These are phyloP conservation scores for Callimorpha dominula DNA, from an alignment of 2,888 invertebrate genomes.

Conservation along the genomic window DNA sequence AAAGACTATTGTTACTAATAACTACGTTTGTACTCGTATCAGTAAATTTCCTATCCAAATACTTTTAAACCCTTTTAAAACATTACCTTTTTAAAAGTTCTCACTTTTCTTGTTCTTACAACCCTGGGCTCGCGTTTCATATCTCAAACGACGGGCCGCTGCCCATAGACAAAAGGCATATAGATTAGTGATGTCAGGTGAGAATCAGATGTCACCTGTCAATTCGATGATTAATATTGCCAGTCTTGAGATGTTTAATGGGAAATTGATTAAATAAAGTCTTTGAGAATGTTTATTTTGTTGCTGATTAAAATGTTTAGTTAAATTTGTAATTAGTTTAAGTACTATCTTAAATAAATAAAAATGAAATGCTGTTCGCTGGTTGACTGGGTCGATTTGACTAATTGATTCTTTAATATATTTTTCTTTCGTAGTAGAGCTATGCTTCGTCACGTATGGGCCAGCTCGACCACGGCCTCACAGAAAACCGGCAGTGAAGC, in stretches of 20 bases:
- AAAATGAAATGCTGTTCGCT: too few relatives aligned
- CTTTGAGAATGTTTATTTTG: background rate
- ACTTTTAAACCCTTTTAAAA: too few relatives aligned
- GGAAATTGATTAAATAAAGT: background rate
- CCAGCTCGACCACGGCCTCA: too few relatives aligned
- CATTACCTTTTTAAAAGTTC: background rate
- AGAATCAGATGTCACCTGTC: constrained; percentile 53
- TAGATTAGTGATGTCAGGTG: constrained; percentile 70
- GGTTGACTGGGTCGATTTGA: too few relatives aligned
- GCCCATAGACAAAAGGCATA: constrained; percentile 68
- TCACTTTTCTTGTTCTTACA: constrained; percentile 13
- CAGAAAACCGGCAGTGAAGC: too few relatives aligned
- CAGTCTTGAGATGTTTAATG: constrained; percentile 16
- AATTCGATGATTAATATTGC: constrained; percentile 46
- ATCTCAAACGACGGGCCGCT: constrained; percentile 67
- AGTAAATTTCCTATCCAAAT: background rate
- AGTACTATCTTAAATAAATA: too few relatives aligned
- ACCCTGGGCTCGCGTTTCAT: constrained; percentile 62
- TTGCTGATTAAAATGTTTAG: background rate
- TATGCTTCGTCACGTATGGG: too few relatives aligned
- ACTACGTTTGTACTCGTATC: too few relatives aligned
- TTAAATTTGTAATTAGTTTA: too few relatives aligned
- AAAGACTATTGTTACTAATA: too few relatives aligned
- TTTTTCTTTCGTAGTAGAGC: too few relatives aligned
- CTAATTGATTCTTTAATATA: too few relatives aligned